These are phyloP conservation scores for Spheniscus mendiculus DNA, from an alignment of 2,113 vertebrate species.

Conservation along the genomic window DNA sequence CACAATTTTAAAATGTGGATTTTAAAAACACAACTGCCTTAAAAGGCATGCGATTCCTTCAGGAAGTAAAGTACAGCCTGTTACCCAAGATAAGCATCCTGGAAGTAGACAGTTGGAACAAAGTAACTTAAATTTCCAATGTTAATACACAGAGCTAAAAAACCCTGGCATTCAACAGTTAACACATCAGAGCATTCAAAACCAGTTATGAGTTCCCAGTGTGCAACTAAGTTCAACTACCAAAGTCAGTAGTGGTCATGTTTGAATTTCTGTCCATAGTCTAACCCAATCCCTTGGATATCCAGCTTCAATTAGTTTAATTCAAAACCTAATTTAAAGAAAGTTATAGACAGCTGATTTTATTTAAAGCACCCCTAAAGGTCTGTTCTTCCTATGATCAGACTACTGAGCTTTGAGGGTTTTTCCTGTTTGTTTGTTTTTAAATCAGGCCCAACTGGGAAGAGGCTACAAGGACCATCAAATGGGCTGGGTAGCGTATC, in stretches of 20 bases:
- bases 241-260: background rate
- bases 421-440: background rate
- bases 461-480: background rate
- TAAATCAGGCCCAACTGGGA: background rate
- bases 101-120: background rate
- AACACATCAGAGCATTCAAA: background rate
- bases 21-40: background rate
- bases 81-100: background rate
- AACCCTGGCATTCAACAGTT: background rate
- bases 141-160: background rate
- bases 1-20: background rate
- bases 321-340: background rate
- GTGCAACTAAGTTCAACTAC: background rate
- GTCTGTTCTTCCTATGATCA: background rate
- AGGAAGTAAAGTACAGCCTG: background rate
- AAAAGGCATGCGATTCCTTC: background rate
- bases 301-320: background rate
- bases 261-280: background rate
- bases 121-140: background rate
- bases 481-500: rapidly evolving
- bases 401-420: background rate
- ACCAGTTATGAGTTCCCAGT: background rate
- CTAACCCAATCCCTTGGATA: background rate
- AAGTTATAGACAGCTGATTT: background rate
- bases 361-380: background rate